Evolutionary conservation across 2,113 vertebrate species (phyloP), one percentile per base, ranked within the genome.

Genomic region (Notothenia rossii): DNA sequence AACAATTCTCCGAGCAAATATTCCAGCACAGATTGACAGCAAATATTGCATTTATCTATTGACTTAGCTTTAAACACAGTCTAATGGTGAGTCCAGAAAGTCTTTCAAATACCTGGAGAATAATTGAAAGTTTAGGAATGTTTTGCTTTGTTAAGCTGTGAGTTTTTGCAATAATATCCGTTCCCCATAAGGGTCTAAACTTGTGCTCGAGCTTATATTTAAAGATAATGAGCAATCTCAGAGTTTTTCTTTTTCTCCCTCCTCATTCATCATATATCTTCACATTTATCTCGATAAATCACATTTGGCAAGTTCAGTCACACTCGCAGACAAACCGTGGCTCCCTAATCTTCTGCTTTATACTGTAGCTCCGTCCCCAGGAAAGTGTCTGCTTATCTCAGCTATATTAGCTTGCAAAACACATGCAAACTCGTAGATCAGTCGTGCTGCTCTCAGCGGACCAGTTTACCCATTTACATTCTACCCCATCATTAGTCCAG

Each of bases 401-500:
- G 66, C 66, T 74, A 53, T 81, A 80, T 89, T 79, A 72, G 62
- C n/a, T 63, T 83, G 85, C 73, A 79, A 83, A 90, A 84, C 81
- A 75, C 73, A 84, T 60, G 74, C 81, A 25, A 50, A 84, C 77
- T 65, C 51, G 56, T 76, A 76, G 83, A 88, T 88, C 84, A 72
- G 85, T 48, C 61, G 48, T 43, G 72, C 81, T 29, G 53, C 76
- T 87, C 86, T 84, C 83, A 43, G 63, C 82, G 74, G 75, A 83
- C 82, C 59, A 22, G 45, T 77, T 81, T 56, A 64, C 15, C 25
- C 75, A 83, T 88, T 87, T 86, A 49, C 82, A 79, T 82, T 87
- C 86, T 72, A 76, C 82, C 72, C 87, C 81, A 79, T 87, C 90
- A 85, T 91, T 89, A 91, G 74, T 90, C 84, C 86, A 81, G 77